Evolutionary conservation across 1,140 invertebrate genomes (phyloP).

Genomic region (Drosophila funebris): DNA sequence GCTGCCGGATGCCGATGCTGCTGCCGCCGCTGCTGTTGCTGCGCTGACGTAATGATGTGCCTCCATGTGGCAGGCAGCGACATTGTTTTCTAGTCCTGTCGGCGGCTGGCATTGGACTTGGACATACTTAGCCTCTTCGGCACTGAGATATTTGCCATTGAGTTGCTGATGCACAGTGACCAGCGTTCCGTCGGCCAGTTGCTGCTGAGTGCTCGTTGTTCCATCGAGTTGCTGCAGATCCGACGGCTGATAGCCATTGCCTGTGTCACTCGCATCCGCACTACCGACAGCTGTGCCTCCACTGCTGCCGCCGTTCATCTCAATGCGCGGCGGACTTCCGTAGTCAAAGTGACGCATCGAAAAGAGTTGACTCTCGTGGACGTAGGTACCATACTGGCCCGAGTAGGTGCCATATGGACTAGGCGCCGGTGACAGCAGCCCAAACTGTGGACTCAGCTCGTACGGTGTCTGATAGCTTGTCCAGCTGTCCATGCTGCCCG

Average conservation of each 20-base stretch:
- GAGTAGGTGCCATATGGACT: constrained; percentile 86
- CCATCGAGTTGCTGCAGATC: constrained; percentile 52
- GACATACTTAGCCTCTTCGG: constrained; percentile 75
- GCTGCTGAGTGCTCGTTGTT: constrained; percentile 44
- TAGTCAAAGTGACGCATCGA: constrained; percentile 83
- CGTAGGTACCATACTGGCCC: constrained; percentile 80
- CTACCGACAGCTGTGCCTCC: constrained; percentile 16
- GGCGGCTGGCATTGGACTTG: constrained; percentile 68
- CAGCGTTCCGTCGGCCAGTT: constrained; percentile 57
- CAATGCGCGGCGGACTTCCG: constrained; percentile 77
- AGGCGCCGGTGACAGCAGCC: constrained; percentile 88
- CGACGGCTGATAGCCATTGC: constrained; percentile 59
- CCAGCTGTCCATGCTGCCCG: constrained; percentile 89
- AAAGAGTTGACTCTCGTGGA: constrained; percentile 82
- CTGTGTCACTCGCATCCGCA: constrained; percentile 28
- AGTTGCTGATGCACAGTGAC: constrained; percentile 64
- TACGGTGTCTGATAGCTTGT: constrained; percentile 89
- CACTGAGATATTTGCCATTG: constrained; percentile 71
- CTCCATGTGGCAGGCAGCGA: constrained; percentile 65
- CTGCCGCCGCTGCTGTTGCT: constrained; percentile 24
- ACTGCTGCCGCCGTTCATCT: constrained; percentile 52
- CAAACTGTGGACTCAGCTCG: constrained; percentile 89
- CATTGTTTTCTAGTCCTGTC: constrained; percentile 46
- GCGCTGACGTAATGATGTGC: constrained; percentile 63
- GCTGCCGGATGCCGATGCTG: constrained; percentile 36